These are phyloP conservation scores for Poecile atricapillus DNA, from an alignment of 2,113 vertebrate genomes.

Conservation along the genomic window DNA sequence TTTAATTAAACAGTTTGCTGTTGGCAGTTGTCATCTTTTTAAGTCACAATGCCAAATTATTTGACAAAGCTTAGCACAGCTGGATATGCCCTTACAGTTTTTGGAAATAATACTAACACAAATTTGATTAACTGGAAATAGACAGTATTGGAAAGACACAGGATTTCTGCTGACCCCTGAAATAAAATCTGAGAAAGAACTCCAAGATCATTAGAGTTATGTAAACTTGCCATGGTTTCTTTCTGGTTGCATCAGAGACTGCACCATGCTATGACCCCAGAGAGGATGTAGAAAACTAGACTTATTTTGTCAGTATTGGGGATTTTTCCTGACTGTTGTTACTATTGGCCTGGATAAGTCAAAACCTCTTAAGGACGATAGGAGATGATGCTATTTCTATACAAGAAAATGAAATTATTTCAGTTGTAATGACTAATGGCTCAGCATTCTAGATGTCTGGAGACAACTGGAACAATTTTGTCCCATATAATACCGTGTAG, in stretches of 20 bases:
- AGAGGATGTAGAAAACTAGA: too few species aligned
- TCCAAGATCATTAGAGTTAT: neutral
- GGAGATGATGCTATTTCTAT: neutral
- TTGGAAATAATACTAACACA: neutral
- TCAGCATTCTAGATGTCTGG: neutral
- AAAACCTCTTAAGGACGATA: too few species aligned
- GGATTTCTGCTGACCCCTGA: neutral
- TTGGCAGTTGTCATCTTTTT: neutral
- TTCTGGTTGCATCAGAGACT: neutral
- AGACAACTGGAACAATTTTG: neutral
- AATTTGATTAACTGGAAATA: neutral
- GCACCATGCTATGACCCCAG: neutral
- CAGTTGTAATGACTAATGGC: neutral
- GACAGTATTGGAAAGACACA: neutral
- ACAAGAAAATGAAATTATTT: neutral
- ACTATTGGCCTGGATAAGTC: too few species aligned
- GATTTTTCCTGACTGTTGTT: too few species aligned
- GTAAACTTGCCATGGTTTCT: neutral
- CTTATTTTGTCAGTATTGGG: too few species aligned
- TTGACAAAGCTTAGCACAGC: neutral
- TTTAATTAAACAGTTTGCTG: neutral
- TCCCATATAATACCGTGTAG: neutral
- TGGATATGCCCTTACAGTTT: neutral
- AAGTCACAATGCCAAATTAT: neutral
- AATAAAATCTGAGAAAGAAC: neutral